Conservation (phyloP, 2,113 vertebrate species). For the Epinephelus moara region DNA sequence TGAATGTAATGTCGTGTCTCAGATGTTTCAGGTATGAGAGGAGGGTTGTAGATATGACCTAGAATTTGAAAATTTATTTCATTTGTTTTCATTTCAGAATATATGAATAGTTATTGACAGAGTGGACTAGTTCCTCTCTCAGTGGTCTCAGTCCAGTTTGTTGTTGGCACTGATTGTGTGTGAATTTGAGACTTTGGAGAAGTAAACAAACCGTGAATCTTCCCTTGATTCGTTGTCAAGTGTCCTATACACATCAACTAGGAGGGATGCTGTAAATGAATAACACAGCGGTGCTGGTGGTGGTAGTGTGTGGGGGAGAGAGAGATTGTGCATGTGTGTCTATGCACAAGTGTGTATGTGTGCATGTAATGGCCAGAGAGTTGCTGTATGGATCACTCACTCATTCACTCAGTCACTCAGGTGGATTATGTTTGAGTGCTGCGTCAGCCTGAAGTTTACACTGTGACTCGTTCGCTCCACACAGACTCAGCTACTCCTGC, state of each 20-base stretch:
- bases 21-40: neutral
- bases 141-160: neutral
- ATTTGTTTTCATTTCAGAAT: neutral
- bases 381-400: neutral
- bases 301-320: neutral
- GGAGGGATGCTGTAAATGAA: slow-evolving; percentile 30
- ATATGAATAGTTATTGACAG: neutral
- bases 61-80: neutral
- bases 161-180: slow-evolving; percentile 1
- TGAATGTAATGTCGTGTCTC: neutral
- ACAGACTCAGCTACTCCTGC: neutral
- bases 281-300: neutral
- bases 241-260: slow-evolving; percentile 13
- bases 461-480: neutral
- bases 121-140: neutral
- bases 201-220: neutral
- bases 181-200: slow-evolving; percentile 1
- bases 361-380: neutral
- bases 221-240: slow-evolving; percentile 6
- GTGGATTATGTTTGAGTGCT: neutral
- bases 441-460: neutral
- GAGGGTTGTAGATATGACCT: neutral
- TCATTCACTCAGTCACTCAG: neutral
- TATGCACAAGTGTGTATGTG: neutral
- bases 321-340: neutral